phyloP scores from a whole-genome alignment of 2,888 invertebrate species.

The Elaeidobius kamerunicus region DNA sequence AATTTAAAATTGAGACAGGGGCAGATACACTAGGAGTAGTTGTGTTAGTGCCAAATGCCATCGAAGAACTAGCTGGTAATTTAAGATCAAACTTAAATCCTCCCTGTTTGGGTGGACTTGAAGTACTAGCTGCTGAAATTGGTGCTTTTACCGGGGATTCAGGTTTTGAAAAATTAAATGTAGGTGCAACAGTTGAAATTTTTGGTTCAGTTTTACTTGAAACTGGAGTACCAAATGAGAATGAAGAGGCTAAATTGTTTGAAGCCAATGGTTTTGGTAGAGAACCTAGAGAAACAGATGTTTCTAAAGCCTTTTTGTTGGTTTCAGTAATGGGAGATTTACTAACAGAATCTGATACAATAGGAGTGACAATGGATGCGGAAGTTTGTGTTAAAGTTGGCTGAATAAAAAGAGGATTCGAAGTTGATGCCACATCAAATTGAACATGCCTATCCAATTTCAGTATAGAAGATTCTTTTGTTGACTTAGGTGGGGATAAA shows the following conservation, averaged over 20 bases:
- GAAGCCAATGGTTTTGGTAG: conserved; percentile 4
- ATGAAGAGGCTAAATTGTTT: conserved; percentile 1
- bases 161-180: conserved; percentile 6
- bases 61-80: conserved; percentile 10
- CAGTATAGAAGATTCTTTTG: conserved; percentile 35
- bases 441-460: conserved; percentile 42
- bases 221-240: conserved; percentile 11
- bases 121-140: conserved; percentile 11
- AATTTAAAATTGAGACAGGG: neutral
- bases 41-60: conserved; percentile 6
- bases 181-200: neutral
- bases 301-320: conserved; percentile 7
- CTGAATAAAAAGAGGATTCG: neutral
- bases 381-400: conserved; percentile 18
- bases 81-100: conserved; percentile 43
- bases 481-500: conserved; percentile 34
- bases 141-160: neutral
- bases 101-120: conserved; percentile 36
- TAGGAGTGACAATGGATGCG: conserved; percentile 16
- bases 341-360: conserved; percentile 19
- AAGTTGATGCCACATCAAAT: conserved; percentile 38
- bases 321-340: conserved; percentile 3
- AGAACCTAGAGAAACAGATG: conserved; percentile 1
- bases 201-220: neutral
- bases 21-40: neutral